Percentiles rank a stretch among this genome's conserved stretches.
Evolutionary conservation across 37 sponge, comb jelly and placozoan genomes (phyloP).

Genomic region (Mnemiopsis leidyi): DNA sequence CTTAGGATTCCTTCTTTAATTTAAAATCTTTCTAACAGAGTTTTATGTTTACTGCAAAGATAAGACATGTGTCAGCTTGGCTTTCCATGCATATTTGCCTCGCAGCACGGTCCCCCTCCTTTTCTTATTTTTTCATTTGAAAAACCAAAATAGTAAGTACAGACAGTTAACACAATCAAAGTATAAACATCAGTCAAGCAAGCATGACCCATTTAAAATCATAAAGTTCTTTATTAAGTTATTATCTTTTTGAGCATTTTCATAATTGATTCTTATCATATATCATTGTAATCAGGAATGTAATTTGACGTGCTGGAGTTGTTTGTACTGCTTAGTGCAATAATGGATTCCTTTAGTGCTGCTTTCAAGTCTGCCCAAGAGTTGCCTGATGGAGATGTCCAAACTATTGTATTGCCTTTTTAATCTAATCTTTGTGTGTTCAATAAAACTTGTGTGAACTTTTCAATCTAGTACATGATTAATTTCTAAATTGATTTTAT

Average conservation of each 20-base stretch:
- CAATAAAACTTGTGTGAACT: background rate
- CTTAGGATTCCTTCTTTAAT: too few species aligned
- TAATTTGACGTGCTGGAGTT: background rate
- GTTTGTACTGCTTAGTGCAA: background rate
- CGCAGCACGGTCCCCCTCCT: too few species aligned
- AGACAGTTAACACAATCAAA: too few species aligned
- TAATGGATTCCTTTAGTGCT: slow-evolving; percentile 19
- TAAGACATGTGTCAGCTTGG: too few species aligned
- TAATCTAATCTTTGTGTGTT: background rate
- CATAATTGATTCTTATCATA: background rate
- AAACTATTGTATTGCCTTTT: background rate
- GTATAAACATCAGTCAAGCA: too few species aligned
- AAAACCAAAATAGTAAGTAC: too few species aligned
- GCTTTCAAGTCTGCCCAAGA: slow-evolving; percentile 32
- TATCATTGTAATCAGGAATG: background rate
- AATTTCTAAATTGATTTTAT: background rate
- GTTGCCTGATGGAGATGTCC: slow-evolving; percentile 34
- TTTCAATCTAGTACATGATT: background rate
- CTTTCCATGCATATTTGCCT: too few species aligned
- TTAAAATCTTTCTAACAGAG: too few species aligned
- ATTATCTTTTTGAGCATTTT: background rate
- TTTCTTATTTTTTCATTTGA: too few species aligned
- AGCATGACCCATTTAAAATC: too few species aligned
- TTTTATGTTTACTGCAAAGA: too few species aligned
- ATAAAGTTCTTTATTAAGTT: too few species aligned